Evolutionary conservation across 2,113 vertebrate genomes (phyloP), one percentile per base, ranked within the genome.

Genomic region (Egretta garzetta): DNA sequence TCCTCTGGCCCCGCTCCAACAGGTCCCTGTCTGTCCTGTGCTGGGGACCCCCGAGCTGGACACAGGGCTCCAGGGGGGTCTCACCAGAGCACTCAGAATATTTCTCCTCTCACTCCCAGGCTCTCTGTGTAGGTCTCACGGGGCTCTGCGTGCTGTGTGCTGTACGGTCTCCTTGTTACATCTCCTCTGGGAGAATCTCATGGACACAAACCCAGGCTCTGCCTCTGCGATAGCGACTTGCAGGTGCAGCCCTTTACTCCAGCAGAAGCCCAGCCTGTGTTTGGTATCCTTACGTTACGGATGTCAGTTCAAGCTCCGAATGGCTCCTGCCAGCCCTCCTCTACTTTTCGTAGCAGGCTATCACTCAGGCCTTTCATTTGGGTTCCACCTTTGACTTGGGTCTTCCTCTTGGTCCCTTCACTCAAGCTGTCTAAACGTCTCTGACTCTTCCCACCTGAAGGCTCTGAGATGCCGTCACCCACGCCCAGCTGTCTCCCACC

Each of bases 151-250:
- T n/a, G 23, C 37, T 52, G 30, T 33, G 18, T 37, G 10, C 53
- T 26, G 9, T 18, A 17, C 24, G n/a, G 32, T 63, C 24, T 86
- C 43, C 27, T 63, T 37, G 14, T 56, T 37, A 14, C 14, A 3
- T n/a, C 49, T 85, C 41, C 43, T 77, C 24, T 66, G 20, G 71
- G 30, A 58, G 27, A 86, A 75, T 37, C 47, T 68, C n/a, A 12
- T 5, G 56, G 39, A 22, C 39, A 43, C 53, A 74, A 85, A 62
- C 41, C 27, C 64, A 27, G 37, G 27, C 45, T 12, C 27, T 52
- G 37, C 13, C 18, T 41, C 74, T 21, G 17, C 33, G 43, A 39
- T 2, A 15, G 20, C 11, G 0, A n/a, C 72, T 68, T 6, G 0
- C 28, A 35, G 28, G 39, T 77, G 20, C 39, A 43, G 21, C 37